These are phyloP conservation scores for Drosophila funebris DNA, from an alignment of 1,140 invertebrate species.

Conservation along the genomic window DNA sequence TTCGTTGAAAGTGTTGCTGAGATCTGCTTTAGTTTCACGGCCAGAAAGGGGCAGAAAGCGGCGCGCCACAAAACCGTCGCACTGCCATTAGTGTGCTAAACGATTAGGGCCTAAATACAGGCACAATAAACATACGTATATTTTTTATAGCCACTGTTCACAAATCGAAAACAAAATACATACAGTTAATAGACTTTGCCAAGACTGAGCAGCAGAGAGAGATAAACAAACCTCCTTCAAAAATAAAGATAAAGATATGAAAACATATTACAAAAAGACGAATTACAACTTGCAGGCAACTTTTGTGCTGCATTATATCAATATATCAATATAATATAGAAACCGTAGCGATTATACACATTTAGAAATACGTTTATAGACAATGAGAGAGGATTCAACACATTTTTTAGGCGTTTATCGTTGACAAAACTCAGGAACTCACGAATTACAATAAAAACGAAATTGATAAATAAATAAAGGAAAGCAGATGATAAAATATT, in stretches of 20 bases:
- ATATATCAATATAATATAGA: slow-evolving; percentile 26
- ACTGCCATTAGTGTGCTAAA: slow-evolving; percentile 56
- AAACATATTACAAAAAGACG: slow-evolving; percentile 11
- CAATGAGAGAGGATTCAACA: slow-evolving; percentile 23
- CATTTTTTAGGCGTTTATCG: slow-evolving; percentile 44
- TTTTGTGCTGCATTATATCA: slow-evolving; percentile 47
- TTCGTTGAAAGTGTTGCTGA: slow-evolving; percentile 59
- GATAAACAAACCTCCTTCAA: slow-evolving; percentile 41
- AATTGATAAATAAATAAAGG: slow-evolving; percentile 24
- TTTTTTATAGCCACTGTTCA: slow-evolving; percentile 74
- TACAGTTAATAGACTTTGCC: slow-evolving; percentile 71
- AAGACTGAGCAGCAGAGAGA: slow-evolving; percentile 75
- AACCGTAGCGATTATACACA: background rate
- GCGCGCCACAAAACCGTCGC: slow-evolving; percentile 59
- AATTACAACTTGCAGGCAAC: slow-evolving; percentile 34
- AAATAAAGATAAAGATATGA: slow-evolving; percentile 6
- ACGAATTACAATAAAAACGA: slow-evolving; percentile 53
- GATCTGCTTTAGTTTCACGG: slow-evolving; percentile 49
- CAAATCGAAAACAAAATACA: slow-evolving; percentile 48
- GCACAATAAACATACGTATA: slow-evolving; percentile 47
- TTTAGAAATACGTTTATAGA: slow-evolving; percentile 31
- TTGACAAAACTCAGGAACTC: slow-evolving; percentile 71
- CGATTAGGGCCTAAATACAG: slow-evolving; percentile 62
- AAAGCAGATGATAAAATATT: slow-evolving; percentile 4
- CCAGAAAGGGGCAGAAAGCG: slow-evolving; percentile 37